Evolutionary conservation across 1,140 invertebrate species (phyloP).

Genomic region (Pomacea maculata): DNA sequence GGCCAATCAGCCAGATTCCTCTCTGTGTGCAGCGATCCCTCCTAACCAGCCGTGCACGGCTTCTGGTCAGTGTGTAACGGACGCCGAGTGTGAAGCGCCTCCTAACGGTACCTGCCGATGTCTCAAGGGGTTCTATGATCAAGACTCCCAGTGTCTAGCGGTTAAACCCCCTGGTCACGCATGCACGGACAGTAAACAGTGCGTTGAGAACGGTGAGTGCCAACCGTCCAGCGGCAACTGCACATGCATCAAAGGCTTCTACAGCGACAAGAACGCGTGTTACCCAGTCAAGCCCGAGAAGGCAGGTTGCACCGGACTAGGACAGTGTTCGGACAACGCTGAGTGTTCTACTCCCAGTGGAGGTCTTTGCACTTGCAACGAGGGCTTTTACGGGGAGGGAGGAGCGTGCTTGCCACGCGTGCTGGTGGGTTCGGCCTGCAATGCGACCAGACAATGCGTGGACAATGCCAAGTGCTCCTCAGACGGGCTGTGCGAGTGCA

Average conservation of each 20-base stretch:
- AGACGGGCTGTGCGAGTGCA: constrained; percentile 19
- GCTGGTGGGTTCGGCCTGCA: constrained; percentile 9
- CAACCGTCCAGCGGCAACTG: constrained; percentile 16
- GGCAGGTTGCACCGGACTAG: constrained; percentile 1
- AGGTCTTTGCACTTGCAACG: constrained; percentile 21
- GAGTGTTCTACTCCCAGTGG: constrained; percentile 25
- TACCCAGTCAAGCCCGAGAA: not conserved
- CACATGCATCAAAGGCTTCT: not conserved
- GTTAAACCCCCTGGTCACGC: constrained; percentile 3
- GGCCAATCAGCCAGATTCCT: too few species aligned
- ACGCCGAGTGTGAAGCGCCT: constrained; percentile 13
- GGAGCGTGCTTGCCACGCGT: constrained; percentile 9
- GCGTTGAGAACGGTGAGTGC: constrained; percentile 27
- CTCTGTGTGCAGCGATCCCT: constrained; percentile 9
- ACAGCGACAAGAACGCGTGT: constrained; percentile 7
- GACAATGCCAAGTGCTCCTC: constrained; percentile 17
- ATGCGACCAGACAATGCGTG: constrained; percentile 15
- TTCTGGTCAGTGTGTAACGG: constrained; percentile 19
- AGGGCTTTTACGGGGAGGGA: constrained; percentile 12
- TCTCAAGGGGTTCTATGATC: constrained; percentile 20
- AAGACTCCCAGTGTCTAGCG: constrained; percentile 10
- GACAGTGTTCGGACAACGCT: constrained; percentile 26
- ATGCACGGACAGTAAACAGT: constrained; percentile 18
- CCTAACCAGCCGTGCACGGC: constrained; percentile 1
- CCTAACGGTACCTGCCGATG: constrained; percentile 10